Evolutionary conservation across 2,113 vertebrate genomes (phyloP), one percentile per base, ranked within the genome.

Genomic region (Prietella phreatophila): DNA sequence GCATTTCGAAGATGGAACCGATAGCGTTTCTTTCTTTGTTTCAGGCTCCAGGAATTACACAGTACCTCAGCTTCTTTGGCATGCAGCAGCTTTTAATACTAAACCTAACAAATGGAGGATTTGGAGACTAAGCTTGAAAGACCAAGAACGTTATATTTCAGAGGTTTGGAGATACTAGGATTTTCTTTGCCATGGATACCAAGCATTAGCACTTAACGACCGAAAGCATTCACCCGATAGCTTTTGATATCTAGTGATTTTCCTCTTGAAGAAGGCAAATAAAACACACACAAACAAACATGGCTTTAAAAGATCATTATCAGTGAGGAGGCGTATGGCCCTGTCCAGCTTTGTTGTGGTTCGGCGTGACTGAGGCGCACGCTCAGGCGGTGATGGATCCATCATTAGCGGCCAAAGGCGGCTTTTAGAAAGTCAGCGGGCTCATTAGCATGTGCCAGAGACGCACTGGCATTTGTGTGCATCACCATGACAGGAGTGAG

Each of bases 401-500:
- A 67, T 84, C 42, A 87, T 84, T 84, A 84, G 25, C 27, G 19
- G 63, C 39, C 42, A 61, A 63, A n/a, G 75, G 69, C 71, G 65
- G 87, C 69, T 53, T 79, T 86, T 63, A 88, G 69, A 78, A 56
- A 91, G 82, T 86, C 82, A 71, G 5, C 2, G n/a, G 81, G 85
- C 87, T 90, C 84, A 90, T 90, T 91, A 92, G 82, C n/a, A 89
- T 56, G 60, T 85, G 83, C 33, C 63, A 17, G 69, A 61, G n/a
- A 73, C 39, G 60, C 36, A 15, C 39, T 83, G n/a, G 83, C 42
- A 84, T 85, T 76, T 61, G 55, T 10, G 56, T 82, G 55, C 55
- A 39, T 82, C 56, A 10, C 11, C 84, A 60, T 61, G 86, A 90
- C 76, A 73, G 80, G 19, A 82, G 30, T 33, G 55, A 58, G 33